Percentiles rank a stretch among this genome's conserved stretches.
phyloP scores from a whole-genome alignment of 2,888 invertebrate species.

The Pterostichus niger region DNA sequence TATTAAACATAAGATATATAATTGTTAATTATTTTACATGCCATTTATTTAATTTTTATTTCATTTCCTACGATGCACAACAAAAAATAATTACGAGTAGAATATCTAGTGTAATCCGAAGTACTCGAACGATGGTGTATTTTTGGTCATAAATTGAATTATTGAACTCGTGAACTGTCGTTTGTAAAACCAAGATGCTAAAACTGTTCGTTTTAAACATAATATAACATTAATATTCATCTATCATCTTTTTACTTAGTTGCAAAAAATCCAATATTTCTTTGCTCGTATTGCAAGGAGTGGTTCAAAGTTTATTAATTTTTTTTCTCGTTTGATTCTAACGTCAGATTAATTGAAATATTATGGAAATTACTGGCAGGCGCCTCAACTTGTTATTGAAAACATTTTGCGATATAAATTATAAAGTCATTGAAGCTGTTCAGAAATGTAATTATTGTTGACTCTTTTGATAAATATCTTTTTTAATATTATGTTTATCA shows the following conservation, averaged over 20 bases:
- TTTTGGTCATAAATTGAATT: no score
- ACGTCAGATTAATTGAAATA: slow-evolving; percentile 47
- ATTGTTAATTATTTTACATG: no score
- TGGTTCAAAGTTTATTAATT: slow-evolving; percentile 38
- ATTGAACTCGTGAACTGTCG: no score
- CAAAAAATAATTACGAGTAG: no score
- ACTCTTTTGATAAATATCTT: slow-evolving; percentile 40
- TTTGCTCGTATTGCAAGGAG: slow-evolving; percentile 29
- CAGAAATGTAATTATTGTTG: slow-evolving; percentile 45
- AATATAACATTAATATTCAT: slow-evolving; percentile 22
- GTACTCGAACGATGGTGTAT: no score
- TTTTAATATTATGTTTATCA: slow-evolving; percentile 39
- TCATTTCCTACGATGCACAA: no score
- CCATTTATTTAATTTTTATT: no score
- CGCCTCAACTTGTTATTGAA: slow-evolving; percentile 45
- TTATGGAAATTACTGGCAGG: slow-evolving; percentile 45
- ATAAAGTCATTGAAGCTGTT: slow-evolving; percentile 44
- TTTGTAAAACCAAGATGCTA: background rate
- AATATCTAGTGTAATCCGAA: no score
- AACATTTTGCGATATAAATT: slow-evolving; percentile 38
- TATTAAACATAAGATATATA: no score
- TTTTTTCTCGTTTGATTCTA: slow-evolving; percentile 35
- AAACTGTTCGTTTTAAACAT: slow-evolving; percentile 5
- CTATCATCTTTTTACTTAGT: slow-evolving; percentile 5
- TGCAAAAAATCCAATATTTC: slow-evolving; percentile 26